These are phyloP conservation scores for Esox lucius DNA, from an alignment of 2,797 vertebrate species.

Conservation along the genomic window DNA sequence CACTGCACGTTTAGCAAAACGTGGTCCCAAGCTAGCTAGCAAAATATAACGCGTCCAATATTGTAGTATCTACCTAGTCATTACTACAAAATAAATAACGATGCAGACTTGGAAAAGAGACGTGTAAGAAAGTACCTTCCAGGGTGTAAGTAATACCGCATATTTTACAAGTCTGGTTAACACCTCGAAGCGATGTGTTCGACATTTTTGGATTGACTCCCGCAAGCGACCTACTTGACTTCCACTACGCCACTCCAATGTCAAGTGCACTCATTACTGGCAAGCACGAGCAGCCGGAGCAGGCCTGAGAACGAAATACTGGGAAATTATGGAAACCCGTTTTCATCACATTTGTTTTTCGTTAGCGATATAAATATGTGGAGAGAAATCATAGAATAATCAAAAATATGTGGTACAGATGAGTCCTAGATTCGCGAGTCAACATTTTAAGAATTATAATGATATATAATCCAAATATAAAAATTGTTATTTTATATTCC, in stretches of 20 bases:
- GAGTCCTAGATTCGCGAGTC: no score
- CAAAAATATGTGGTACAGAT: no score
- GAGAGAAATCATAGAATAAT: no score
- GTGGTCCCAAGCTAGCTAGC: background rate
- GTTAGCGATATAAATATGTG: no score
- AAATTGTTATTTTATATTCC: no score
- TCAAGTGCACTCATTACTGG: slow-evolving; percentile 3
- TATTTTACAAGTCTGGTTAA: slow-evolving; percentile 29
- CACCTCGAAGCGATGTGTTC: slow-evolving; percentile 6
- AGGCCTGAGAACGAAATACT: slow-evolving; percentile 14
- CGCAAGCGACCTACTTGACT: background rate
- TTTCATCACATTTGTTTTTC: no score
- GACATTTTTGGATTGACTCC: slow-evolving; percentile 24
- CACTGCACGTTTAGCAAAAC: background rate
- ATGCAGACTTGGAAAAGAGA: background rate
- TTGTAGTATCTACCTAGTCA: background rate
- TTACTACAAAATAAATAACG: background rate
- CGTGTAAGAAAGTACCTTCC: slow-evolving; percentile 49
- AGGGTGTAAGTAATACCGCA: slow-evolving; percentile 61
- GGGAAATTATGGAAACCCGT: no score
- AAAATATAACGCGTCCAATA: background rate
- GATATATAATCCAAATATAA: no score
- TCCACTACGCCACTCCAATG: background rate
- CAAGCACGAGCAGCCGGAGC: background rate
- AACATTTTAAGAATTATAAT: no score